Conservation (phyloP, 2,888 invertebrate species). For the Shargacucullia verbasci region DNA sequence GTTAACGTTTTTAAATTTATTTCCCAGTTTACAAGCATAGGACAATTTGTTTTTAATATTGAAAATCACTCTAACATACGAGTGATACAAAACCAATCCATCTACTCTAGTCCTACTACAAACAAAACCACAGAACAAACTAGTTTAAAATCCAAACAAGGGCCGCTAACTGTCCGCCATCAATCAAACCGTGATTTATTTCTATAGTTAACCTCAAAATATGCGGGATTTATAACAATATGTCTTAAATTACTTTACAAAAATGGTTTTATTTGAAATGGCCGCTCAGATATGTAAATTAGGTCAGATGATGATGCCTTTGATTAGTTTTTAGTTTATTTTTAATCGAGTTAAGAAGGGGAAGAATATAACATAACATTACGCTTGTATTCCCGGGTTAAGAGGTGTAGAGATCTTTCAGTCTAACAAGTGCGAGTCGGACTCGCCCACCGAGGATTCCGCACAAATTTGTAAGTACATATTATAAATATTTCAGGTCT, state of each 20-base stretch:
- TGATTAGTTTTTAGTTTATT: slow-evolving; percentile 10
- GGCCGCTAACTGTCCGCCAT: slow-evolving; percentile 25
- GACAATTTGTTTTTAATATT: too few relatives aligned
- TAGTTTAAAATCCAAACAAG: slow-evolving; percentile 30
- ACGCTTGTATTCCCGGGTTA: too few relatives aligned
- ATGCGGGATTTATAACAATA: slow-evolving; percentile 45
- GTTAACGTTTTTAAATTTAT: too few relatives aligned
- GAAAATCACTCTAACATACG: slow-evolving; percentile 6
- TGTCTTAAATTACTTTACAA: slow-evolving; percentile 33
- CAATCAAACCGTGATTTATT: slow-evolving; percentile 54
- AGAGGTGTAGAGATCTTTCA: too few relatives aligned
- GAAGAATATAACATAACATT: too few relatives aligned
- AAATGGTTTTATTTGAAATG: slow-evolving; percentile 27
- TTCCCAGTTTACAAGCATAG: too few relatives aligned
- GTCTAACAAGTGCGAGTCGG: too few relatives aligned
- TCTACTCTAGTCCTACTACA: not conserved
- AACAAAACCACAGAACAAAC: slow-evolving; percentile 23
- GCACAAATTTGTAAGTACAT: too few relatives aligned
- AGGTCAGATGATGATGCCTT: slow-evolving; percentile 8
- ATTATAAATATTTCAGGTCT: too few relatives aligned
- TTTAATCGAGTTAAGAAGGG: too few relatives aligned
- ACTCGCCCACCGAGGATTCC: too few relatives aligned
- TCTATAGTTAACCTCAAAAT: slow-evolving; percentile 39
- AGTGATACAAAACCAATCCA: slow-evolving; percentile 5
- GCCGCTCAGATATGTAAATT: slow-evolving; percentile 36